Conservation (phyloP, 1,140 invertebrate species). For the Drosophila punjabiensis region DNA sequence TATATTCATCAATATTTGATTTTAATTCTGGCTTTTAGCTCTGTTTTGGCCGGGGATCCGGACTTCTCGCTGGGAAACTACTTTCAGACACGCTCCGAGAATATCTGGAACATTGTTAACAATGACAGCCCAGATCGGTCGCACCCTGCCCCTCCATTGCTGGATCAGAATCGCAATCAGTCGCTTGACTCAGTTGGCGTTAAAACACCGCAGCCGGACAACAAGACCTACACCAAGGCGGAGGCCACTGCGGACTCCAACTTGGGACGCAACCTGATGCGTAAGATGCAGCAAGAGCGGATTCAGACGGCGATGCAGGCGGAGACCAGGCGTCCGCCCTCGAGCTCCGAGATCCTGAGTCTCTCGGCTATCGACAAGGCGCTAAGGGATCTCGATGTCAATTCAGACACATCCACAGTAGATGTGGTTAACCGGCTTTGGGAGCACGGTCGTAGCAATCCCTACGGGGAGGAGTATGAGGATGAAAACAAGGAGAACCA, state of each 20-base stretch:
- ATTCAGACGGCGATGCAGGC: constrained; percentile 34
- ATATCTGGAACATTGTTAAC: constrained; percentile 63
- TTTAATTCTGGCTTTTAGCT: constrained; percentile 41
- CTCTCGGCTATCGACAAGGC: constrained; percentile 77
- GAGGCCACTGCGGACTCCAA: constrained; percentile 21
- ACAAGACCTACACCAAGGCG: constrained; percentile 73
- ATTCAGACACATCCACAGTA: constrained; percentile 63
- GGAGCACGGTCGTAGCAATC: constrained; percentile 9
- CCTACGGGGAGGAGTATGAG: constrained; percentile 19
- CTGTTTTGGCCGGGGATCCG: constrained; percentile 65
- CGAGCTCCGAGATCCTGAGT: constrained; percentile 70
- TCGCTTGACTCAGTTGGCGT: not conserved
- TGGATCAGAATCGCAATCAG: constrained; percentile 15
- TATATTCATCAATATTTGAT: not conserved
- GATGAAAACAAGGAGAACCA: constrained; percentile 62
- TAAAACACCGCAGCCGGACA: constrained; percentile 68
- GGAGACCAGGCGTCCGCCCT: constrained; percentile 37
- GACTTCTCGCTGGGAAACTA: constrained; percentile 80
- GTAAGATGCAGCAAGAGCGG: constrained; percentile 53
- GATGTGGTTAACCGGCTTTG: constrained; percentile 58
- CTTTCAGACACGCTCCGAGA: constrained; percentile 76
- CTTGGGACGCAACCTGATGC: constrained; percentile 52
- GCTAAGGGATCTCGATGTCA: constrained; percentile 59
- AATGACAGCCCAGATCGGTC: constrained; percentile 37
- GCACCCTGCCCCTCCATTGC: constrained; percentile 21